A percentile compares a stretch with the other conserved stretches of the same genome.
Evolutionary conservation across 2,113 vertebrate species (phyloP).

Genomic region (Micronisus gabar): DNA sequence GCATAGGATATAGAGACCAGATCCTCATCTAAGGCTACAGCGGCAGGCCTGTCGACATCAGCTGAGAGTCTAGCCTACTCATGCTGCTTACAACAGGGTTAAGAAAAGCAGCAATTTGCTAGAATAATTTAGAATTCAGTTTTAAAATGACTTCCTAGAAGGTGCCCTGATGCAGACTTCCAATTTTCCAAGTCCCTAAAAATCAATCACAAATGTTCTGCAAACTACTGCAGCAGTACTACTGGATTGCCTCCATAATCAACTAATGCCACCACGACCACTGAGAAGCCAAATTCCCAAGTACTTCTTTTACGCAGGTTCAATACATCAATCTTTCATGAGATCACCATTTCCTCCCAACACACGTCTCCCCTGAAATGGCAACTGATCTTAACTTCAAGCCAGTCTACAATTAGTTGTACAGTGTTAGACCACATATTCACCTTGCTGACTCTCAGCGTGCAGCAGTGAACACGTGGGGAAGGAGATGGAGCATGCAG

Average conservation of each 20-base stretch:
- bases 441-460: background rate
- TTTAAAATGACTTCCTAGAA: background rate
- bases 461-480: fast-evolving
- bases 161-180: background rate
- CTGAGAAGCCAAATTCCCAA: background rate
- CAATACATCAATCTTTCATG: background rate
- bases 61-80: background rate
- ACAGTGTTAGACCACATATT: background rate
- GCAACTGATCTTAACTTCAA: background rate
- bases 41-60: background rate
- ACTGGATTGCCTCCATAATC: background rate
- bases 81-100: background rate
- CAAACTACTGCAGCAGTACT: background rate
- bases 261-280: background rate
- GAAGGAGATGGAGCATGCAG: background rate
- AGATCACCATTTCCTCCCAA: background rate
- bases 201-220: background rate
- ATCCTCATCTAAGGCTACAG: background rate
- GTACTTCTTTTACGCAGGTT: background rate
- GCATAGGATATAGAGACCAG: background rate
- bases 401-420: background rate
- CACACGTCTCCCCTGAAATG: background rate
- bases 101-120: background rate
- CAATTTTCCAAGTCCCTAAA: background rate
- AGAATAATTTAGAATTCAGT: background rate